These are phyloP conservation scores for Nestor notabilis DNA, from an alignment of 2,113 vertebrate genomes.

Conservation along the genomic window DNA sequence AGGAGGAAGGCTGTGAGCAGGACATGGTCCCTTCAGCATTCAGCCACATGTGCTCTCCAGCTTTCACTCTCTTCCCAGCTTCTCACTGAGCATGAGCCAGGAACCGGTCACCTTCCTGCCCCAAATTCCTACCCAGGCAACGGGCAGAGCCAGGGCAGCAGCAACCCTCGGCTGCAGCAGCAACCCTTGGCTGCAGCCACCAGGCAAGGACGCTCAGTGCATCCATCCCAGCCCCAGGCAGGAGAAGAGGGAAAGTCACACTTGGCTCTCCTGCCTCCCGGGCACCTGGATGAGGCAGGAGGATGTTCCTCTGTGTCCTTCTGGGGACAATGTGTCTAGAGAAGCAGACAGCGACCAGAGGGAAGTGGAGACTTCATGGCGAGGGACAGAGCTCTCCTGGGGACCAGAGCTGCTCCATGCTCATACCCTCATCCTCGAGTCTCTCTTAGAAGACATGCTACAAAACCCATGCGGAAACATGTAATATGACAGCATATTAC, in stretches of 20 bases:
- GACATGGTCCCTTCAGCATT: not conserved
- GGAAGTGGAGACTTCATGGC: not conserved
- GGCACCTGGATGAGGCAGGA: not conserved
- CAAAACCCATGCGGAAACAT: constrained; percentile 53
- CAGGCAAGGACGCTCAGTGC: not conserved
- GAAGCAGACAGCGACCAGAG: not conserved
- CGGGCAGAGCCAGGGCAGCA: not conserved
- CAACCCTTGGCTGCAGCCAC: not conserved
- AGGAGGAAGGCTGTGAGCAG: not conserved
- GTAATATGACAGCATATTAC: constrained; percentile 61
- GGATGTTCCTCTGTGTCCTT: not conserved
- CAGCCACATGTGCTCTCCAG: not conserved
- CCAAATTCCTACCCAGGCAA: not conserved
- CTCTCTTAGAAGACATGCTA: constrained; percentile 34
- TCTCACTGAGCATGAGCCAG: not conserved
- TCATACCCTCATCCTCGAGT: not conserved
- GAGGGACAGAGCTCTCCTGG: not conserved
- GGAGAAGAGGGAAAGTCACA: not conserved
- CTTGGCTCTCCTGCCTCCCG: not conserved
- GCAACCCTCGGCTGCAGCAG: not conserved
- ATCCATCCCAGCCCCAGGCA: not conserved
- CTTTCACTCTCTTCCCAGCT: not conserved
- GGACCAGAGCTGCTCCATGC: not conserved
- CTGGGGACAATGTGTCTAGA: not conserved
- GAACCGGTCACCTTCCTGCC: not conserved